Conservation (phyloP, 2,888 invertebrate species). For the Protophormia terraenovae region DNA sequence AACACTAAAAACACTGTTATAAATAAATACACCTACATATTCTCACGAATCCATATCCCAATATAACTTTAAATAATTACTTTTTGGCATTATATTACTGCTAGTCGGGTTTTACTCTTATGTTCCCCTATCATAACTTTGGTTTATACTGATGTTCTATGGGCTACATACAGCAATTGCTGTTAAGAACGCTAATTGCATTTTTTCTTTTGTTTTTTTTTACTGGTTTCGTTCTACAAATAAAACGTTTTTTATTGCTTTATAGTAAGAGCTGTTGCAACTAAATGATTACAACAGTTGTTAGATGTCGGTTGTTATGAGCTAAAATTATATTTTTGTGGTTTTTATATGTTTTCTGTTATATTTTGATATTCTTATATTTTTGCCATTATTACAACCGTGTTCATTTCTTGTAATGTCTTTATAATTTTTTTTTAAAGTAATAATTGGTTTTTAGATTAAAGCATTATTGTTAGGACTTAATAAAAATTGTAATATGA, state of each 20-base stretch:
- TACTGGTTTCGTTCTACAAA: conserved; percentile 10
- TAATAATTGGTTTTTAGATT: conserved; percentile 51
- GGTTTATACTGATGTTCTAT: background rate
- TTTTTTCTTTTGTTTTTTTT: conserved; percentile 35
- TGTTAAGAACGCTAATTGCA: conserved; percentile 57
- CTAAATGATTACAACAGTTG: conserved; percentile 7
- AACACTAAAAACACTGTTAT: no score
- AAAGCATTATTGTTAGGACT: conserved; percentile 5
- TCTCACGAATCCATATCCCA: background rate
- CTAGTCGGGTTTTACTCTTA: background rate
- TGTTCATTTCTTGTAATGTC: background rate
- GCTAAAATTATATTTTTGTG: conserved; percentile 24
- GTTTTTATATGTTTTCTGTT: conserved; percentile 4
- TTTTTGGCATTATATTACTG: conserved; percentile 21
- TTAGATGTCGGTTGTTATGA: conserved; percentile 16
- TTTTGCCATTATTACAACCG: background rate
- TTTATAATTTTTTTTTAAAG: background rate
- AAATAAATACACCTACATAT: background rate
- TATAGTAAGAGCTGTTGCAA: background rate
- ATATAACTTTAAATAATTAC: conserved; percentile 33
- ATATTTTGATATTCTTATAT: background rate
- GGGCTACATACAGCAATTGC: conserved; percentile 14
- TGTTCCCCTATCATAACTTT: background rate
- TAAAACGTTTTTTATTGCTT: conserved; percentile 34
- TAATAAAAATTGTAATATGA: background rate